Base-by-base conservation (phyloP, 2,113 vertebrate genomes). In the Noctilio leporinus region DNA sequence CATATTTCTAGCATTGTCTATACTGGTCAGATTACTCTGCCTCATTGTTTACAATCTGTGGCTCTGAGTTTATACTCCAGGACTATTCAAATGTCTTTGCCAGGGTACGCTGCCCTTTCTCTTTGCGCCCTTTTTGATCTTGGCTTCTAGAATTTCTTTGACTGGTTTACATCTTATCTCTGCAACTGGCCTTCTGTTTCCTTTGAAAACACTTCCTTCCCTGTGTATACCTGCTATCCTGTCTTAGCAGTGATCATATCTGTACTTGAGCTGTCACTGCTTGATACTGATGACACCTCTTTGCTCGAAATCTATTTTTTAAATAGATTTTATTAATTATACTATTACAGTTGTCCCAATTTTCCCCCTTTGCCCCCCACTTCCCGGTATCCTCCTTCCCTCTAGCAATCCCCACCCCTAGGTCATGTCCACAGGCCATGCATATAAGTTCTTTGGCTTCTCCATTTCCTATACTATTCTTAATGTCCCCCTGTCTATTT, bases 71-170 rank as follows among this genome's bases (percentile, higher is more conserved):
- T 90, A 81, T 40, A 26, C n/a, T 73, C 15, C n/a, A 84, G 64
- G 65, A 33, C 40, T 16, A 90, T 85, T 89, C 76, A 87, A 33
- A 86, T 90, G 72, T 81, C 65, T 86, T 85, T 95, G 96, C 85
- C 87, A 92, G 59, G 15, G 35, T 65, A 40, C 76, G 7, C 84
- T 93, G 84, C 77, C 81, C 43, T 89, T 91, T 80, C 62, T 93
- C 53, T 90, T 53, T 64, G 81, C 65, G 40, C 28, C 26, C 22
- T 81, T 96, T 95, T 95, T 81, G 40, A 96, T 88, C 76, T 90
- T 62, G 65, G 43, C 53, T 92, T 90, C 93, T 96, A 85, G 75
- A 85, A 87, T 94, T 85, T 95, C 90, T 91, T 86, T 94, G 88
- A 73, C 51, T 95, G 17, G 17, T 55, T 84, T 92, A 65, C 81